These are phyloP conservation scores for Miniopterus natalensis DNA, from an alignment of 2,113 vertebrate genomes.

Conservation along the genomic window DNA sequence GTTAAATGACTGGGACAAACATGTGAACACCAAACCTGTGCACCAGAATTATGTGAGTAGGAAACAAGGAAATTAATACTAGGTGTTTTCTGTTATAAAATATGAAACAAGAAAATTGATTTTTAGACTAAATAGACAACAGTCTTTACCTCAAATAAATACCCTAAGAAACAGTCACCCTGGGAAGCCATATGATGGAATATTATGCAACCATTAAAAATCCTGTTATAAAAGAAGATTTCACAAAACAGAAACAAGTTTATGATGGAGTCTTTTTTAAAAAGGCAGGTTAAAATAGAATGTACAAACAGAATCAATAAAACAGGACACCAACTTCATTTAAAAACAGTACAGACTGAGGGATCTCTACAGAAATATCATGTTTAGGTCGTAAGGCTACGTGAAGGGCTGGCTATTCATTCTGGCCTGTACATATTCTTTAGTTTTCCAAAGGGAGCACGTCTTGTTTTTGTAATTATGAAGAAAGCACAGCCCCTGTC, in stretches of 20 bases:
- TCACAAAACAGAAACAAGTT: not conserved
- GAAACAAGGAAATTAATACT: not conserved
- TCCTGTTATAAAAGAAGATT: not conserved
- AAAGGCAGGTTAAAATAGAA: slow-evolving; percentile 7
- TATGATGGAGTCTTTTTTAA: not conserved
- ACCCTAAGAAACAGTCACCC: not conserved
- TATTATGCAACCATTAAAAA: not conserved
- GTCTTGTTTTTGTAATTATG: not conserved
- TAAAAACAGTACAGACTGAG: not conserved
- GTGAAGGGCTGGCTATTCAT: not conserved
- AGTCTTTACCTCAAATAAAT: slow-evolving; percentile 13
- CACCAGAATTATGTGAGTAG: slow-evolving; percentile 23
- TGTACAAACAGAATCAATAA: not conserved
- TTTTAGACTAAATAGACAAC: slow-evolving; percentile 16
- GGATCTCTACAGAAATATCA: slow-evolving; percentile 6
- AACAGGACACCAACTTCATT: not conserved
- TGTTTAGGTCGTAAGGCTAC: not conserved
- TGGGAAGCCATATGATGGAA: not conserved
- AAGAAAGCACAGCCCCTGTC: not conserved
- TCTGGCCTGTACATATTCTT: not conserved
- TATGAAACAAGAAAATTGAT: not conserved
- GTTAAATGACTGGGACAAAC: not conserved
- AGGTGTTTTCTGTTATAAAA: not conserved
- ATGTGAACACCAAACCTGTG: not conserved
- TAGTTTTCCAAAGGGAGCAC: not conserved